Evolutionary conservation across 2,797 vertebrate genomes (phyloP).

Genomic region (Karalla daura): DNA sequence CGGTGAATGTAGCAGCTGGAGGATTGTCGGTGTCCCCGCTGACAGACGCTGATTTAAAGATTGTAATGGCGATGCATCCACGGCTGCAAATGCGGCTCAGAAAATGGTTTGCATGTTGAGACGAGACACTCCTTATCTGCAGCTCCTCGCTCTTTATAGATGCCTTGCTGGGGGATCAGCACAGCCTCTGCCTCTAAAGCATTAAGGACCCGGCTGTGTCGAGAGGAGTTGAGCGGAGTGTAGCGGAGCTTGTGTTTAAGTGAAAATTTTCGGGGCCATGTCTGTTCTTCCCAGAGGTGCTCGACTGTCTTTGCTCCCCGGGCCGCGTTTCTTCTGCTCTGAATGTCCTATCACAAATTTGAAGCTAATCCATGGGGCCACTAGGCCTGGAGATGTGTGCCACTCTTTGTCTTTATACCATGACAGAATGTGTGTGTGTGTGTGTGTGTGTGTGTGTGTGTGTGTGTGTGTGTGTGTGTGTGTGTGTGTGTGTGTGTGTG

Average conservation of each 20-base stretch:
- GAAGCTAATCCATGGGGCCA: constrained; percentile 27
- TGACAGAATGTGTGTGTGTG: constrained; percentile 4
- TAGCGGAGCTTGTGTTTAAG: constrained; percentile 32
- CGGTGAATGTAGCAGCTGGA: constrained; percentile 24
- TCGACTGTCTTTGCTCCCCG: constrained; percentile 23
- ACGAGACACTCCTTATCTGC: constrained; percentile 40
- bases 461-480: not conserved
- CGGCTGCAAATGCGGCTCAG: constrained; percentile 32
- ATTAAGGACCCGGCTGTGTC: constrained; percentile 26
- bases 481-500: constrained; percentile 5
- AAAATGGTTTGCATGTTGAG: constrained; percentile 24
- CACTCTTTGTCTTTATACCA: constrained; percentile 49
- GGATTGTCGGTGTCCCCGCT: constrained; percentile 32
- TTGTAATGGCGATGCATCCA: constrained; percentile 41
- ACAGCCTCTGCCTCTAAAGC: constrained; percentile 25
- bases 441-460: not conserved
- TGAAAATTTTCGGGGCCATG: constrained; percentile 29
- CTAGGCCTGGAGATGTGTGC: constrained; percentile 36
- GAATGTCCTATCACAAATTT: constrained; percentile 50
- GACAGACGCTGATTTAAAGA: constrained; percentile 52
- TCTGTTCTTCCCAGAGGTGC: constrained; percentile 35
- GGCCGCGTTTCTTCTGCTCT: constrained; percentile 50
- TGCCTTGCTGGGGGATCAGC: constrained; percentile 29
- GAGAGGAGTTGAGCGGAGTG: constrained; percentile 32
- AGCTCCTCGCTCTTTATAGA: constrained; percentile 44